Evolutionary conservation across 2,888 invertebrate genomes (phyloP).

Genomic region (Melieria omissa): DNA sequence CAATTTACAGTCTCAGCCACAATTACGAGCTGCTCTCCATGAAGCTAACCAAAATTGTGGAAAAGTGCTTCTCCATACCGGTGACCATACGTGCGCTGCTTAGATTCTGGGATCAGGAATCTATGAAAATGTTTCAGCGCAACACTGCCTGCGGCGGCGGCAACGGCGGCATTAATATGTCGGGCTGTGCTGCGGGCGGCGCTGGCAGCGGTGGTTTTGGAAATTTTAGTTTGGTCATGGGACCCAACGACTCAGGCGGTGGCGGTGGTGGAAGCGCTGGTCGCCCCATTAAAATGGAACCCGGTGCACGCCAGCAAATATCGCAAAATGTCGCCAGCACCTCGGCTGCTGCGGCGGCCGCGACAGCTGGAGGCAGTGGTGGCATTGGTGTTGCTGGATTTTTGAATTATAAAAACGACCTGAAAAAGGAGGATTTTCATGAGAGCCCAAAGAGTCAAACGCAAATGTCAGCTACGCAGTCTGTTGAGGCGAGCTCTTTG

Average conservation of each 20-base stretch:
- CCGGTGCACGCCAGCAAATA: conserved; percentile 45
- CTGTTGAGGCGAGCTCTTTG: conserved; percentile 70
- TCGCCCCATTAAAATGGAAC: conserved; percentile 53
- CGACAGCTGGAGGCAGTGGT: conserved; percentile 29
- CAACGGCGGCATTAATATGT: conserved; percentile 19
- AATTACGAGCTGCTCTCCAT: conserved; percentile 66
- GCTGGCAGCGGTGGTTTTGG: conserved; percentile 67
- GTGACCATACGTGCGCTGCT: conserved; percentile 88
- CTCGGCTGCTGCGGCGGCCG: conserved; percentile 15
- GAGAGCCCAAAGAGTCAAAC: conserved; percentile 70
- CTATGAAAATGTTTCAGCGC: conserved; percentile 68
- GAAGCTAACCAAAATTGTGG: conserved; percentile 75
- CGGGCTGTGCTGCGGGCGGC: conserved; percentile 33
- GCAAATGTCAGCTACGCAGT: conserved; percentile 47
- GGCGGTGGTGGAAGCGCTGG: conserved; percentile 58
- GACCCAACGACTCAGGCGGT: conserved; percentile 75
- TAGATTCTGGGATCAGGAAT: conserved; percentile 85
- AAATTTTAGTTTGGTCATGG: conserved; percentile 52
- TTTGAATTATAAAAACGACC: conserved; percentile 49
- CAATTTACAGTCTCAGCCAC: conserved; percentile 75
- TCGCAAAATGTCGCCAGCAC: conserved; percentile 9
- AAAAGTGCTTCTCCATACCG: conserved; percentile 92
- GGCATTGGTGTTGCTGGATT: conserved; percentile 39
- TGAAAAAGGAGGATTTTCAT: conserved; percentile 69
- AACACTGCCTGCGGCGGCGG: conserved; percentile 44